Evolutionary conservation across 1,140 invertebrate species (phyloP), one percentile per base, ranked within the genome.

Genomic region (Bilobella aurantiaca): DNA sequence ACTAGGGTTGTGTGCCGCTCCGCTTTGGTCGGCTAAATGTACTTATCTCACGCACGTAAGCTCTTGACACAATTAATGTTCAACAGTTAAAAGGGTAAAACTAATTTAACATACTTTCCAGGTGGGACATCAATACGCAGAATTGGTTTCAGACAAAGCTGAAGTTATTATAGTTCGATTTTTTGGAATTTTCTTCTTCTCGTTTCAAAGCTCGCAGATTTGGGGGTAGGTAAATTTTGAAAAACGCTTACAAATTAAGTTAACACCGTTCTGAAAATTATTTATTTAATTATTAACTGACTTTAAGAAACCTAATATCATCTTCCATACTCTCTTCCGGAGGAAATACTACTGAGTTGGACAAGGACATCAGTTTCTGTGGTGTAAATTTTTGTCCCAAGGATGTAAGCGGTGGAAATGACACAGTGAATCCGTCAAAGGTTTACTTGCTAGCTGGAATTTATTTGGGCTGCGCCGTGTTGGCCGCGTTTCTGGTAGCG

Each of bases 151-250:
- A 68, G 88, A 93, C 74, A 82, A 87, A 0, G 85, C 89, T 3
- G 91, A 96, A 76, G 89, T 87, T 3, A 90, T 96, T 69, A 90
- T 97, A 62, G 91, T 94, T 42, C 78, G 91, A 71, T 97, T 97
- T 83, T 98, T 98, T 78, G 95, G 95, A 27, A 91, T 96, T 81
- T 98, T 98, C 84, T 98, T 98, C 81, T 86, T 97, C 67, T 86
- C 93, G 64, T 97, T 95, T 86, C 95, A 98, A 75, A 90, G 90
- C 0, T 90, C 93, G 62, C 90, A 93, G 78, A 84, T 95, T 12
- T 90, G 91, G 90, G 94, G 62, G 49, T 53, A 53, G 25, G 8
- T 12, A n/a, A n/a, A n/a, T n/a, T n/a, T n/a, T n/a, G n/a, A n/a
- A n/a, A n/a, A n/a, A n/a, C n/a, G n/a, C n/a, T n/a, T n/a, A n/a